Base-by-base conservation (phyloP, 1,140 invertebrate species). In the Drosophila baimaii region DNA sequence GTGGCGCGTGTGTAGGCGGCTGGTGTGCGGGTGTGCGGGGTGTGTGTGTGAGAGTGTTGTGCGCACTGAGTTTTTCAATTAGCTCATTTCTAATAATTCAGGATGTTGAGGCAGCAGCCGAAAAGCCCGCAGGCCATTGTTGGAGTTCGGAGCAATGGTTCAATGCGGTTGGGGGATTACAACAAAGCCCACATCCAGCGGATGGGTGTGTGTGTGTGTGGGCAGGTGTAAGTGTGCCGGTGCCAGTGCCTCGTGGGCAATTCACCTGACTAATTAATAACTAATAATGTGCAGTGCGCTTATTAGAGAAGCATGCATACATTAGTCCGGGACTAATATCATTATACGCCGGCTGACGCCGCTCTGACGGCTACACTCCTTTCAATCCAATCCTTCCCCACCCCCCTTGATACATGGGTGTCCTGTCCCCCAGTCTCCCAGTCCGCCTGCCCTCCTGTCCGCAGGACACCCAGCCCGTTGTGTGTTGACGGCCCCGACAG, bases 261-360 rank as follows among this genome's bases (percentile, higher is more conserved):
- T 51, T 71, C 75, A 70, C 74, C 76, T 69, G 63, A 72, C 83
- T 86, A 86, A 86, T 86, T 86, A 88, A 88, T 86, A 88, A 86
- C 83, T 86, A 86, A 86, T 86, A 82, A 88, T 86, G 83, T 86
- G 83, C 83, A 86, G 83, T 86, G 83, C 83, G 84, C 84, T 88
- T 88, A 86, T 88, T 86, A 83, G 79, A 77, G 64, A 52, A 64
- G 70, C 71, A 62, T 74, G 83, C 82, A 88, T 86, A 83, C 83
- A 85, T 85, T 86, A 86, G 74, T 82, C 70, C 71, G 41, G 66
- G 71, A 65, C 79, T 86, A 85, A 85, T 85, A 86, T 76, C 79
- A 85, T 85, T 82, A 86, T 75, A 79, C 64, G 72, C 52, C 46
- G 59, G 54, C 61, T 51, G 27, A 25, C 29, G 29, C 21, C 25